A percentile compares a stretch with the other conserved stretches of the same genome.
phyloP scores from a whole-genome alignment of 64 coral and sea anemone genomes.

The Catalaphyllia jardinei region DNA sequence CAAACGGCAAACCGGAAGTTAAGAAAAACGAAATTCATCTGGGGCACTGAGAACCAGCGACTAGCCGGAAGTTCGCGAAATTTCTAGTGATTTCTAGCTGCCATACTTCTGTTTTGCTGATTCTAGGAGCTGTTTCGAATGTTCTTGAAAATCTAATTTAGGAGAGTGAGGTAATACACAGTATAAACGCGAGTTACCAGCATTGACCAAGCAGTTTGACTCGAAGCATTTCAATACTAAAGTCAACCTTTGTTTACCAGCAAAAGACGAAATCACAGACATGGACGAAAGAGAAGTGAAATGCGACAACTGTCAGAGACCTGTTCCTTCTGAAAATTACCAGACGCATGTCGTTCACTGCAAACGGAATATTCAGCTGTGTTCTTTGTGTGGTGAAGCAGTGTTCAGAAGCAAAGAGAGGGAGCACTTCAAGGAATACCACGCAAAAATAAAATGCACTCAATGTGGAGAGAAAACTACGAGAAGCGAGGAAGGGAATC shows the following conservation, averaged over 20 bases:
- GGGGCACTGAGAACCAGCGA: not conserved
- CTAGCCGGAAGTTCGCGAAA: not conserved
- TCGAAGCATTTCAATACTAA: not conserved
- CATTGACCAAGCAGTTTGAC: not conserved
- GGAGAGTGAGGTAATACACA: not conserved
- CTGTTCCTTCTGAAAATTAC: constrained; percentile 46
- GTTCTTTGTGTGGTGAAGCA: constrained; percentile 33
- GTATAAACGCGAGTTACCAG: not conserved
- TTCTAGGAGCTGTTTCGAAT: not conserved
- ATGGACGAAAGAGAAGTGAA: not conserved
- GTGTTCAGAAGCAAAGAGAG: not conserved
- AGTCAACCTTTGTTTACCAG: not conserved
- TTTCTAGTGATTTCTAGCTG: too few relatives aligned
- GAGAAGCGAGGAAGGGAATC: constrained; percentile 33
- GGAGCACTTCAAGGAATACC: constrained; percentile 47
- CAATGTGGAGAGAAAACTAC: constrained; percentile 36
- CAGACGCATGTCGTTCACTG: constrained; percentile 56
- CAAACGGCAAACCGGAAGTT: too few relatives aligned
- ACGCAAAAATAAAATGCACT: constrained; percentile 25
- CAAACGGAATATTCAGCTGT: constrained; percentile 36
- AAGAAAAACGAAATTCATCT: too few relatives aligned
- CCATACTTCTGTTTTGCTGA: not conserved
- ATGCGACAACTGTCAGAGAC: constrained; percentile 37
- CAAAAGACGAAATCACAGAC: not conserved
- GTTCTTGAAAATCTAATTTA: not conserved